phyloP scores from a whole-genome alignment of 2,797 vertebrate genomes.

The Diplodus sargus region DNA sequence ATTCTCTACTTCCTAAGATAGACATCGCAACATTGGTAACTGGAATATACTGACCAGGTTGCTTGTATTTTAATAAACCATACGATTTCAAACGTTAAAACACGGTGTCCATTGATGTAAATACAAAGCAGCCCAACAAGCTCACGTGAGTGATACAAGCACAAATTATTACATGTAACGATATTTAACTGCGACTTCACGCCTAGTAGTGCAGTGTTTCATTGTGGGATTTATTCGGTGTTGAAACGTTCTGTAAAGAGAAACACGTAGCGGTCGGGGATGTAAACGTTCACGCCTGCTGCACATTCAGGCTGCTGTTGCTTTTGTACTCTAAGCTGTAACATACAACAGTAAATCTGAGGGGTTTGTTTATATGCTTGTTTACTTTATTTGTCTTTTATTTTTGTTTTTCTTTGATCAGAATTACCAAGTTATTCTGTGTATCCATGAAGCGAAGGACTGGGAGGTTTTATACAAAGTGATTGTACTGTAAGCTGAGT shows the following conservation, averaged over 20 bases:
- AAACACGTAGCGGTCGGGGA: constrained; percentile 26
- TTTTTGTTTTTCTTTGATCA: constrained; percentile 18
- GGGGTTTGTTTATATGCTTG: constrained; percentile 23
- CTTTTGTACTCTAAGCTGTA: constrained; percentile 52
- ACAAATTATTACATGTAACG: too few species aligned
- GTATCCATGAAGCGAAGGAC: neutral
- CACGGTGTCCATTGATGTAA: too few species aligned
- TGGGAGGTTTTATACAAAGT: constrained; percentile 34
- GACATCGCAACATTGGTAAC: too few species aligned
- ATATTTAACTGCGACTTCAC: too few species aligned
- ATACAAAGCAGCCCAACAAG: too few species aligned
- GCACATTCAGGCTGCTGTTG: constrained; percentile 17
- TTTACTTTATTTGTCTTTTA: constrained; percentile 45
- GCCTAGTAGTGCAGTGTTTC: too few species aligned
- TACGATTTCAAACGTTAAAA: too few species aligned
- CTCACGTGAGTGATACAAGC: too few species aligned
- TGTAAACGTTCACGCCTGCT: neutral
- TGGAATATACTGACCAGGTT: too few species aligned
- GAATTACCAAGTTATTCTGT: constrained; percentile 33
- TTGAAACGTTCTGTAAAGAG: neutral
- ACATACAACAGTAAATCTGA: constrained; percentile 59
- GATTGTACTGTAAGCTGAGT: constrained; percentile 61
- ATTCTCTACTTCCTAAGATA: too few species aligned
- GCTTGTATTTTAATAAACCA: too few species aligned
- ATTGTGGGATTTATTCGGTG: neutral